These are phyloP conservation scores for Linhomoeus sp. DNA, from an alignment of 2,888 invertebrate species.

Conservation along the genomic window DNA sequence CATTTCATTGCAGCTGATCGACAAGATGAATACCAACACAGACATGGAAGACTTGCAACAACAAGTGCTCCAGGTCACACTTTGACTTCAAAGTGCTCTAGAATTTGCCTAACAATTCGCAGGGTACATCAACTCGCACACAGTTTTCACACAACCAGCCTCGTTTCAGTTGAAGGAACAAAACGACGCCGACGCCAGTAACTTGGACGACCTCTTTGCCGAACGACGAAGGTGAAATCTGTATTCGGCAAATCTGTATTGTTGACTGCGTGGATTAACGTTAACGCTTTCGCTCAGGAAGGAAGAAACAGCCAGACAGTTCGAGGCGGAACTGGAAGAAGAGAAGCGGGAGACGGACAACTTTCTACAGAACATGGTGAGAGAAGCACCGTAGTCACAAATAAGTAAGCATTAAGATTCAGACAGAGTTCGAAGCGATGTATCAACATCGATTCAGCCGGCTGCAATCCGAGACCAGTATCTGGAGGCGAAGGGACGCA, in stretches of 20 bases:
- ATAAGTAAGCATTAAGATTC: too few species aligned
- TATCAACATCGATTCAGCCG: background rate
- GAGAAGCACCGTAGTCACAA: too few species aligned
- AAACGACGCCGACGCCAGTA: conserved; percentile 42
- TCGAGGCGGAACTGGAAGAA: conserved; percentile 13
- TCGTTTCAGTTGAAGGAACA: conserved; percentile 32
- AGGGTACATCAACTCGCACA: too few species aligned
- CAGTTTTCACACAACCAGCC: too few species aligned
- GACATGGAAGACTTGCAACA: conserved; percentile 43
- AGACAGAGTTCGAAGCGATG: too few species aligned
- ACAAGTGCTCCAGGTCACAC: conserved; percentile 38
- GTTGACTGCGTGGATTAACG: background rate
- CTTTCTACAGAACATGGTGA: conserved; percentile 13
- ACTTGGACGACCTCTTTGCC: conserved; percentile 46
- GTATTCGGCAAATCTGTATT: conserved; percentile 5
- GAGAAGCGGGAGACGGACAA: conserved; percentile 13
- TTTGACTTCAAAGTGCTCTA: too few species aligned
- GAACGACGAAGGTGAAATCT: conserved; percentile 44
- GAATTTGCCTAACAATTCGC: too few species aligned
- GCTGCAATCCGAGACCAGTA: conserved; percentile 1
- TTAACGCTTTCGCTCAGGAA: conserved; percentile 4
- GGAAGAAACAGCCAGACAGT: conserved; percentile 12
- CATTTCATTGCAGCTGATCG: conserved; percentile 42
- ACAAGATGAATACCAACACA: conserved; percentile 52
- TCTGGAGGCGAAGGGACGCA: conserved; percentile 43